phyloP scores from a whole-genome alignment of 2,113 vertebrate species.

The Sturnira hondurensis region DNA sequence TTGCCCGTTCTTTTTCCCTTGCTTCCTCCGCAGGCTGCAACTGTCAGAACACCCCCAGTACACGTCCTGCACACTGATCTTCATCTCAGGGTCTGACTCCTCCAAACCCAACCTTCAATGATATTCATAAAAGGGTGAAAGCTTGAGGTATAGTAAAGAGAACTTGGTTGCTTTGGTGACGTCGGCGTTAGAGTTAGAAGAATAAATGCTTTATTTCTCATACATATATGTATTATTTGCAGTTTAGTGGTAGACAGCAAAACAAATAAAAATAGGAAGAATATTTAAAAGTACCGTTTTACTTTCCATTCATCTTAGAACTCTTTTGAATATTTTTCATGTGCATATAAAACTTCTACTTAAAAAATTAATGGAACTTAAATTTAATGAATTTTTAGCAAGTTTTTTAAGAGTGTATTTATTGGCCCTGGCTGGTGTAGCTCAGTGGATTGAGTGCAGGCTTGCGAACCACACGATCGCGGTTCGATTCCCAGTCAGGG shows the following conservation, averaged over 20 bases:
- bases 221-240: neutral
- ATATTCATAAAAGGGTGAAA: neutral
- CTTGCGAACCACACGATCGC: too few species aligned
- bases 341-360: neutral
- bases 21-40: neutral
- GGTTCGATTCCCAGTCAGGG: too few species aligned
- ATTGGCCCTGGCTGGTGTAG: too few species aligned
- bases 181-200: neutral
- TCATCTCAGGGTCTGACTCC: neutral
- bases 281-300: neutral
- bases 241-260: neutral
- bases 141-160: neutral
- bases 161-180: neutral
- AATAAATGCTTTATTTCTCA: neutral
- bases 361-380: neutral
- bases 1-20: neutral
- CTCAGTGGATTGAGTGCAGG: too few species aligned
- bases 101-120: neutral
- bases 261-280: neutral
- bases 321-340: neutral
- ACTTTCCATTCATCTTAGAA: neutral
- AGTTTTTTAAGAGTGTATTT: too few species aligned
- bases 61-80: neutral
- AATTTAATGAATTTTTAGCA: neutral
- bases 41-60: neutral